phyloP scores from a whole-genome alignment of 2,888 invertebrate genomes.

The Dioctria linearis region DNA sequence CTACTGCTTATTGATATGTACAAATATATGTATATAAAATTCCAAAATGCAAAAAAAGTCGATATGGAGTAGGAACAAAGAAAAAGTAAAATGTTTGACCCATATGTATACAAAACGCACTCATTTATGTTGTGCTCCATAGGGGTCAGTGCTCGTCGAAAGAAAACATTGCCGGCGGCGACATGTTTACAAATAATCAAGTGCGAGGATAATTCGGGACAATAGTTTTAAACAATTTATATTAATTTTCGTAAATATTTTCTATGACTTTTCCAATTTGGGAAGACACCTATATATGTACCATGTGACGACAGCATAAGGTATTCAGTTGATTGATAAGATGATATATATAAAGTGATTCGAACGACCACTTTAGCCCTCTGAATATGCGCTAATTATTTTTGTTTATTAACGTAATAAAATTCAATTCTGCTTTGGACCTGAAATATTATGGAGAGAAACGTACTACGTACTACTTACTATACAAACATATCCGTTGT shows the following conservation, averaged over 20 bases:
- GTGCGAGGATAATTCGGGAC: background rate
- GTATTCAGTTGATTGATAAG: background rate
- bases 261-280: background rate
- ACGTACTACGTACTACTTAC: no score
- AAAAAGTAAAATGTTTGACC: no score
- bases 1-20: no score
- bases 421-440: background rate
- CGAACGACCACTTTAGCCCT: background rate
- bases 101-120: no score
- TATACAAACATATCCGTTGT: slow-evolving; percentile 1
- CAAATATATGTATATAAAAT: no score
- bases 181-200: slow-evolving; percentile 47
- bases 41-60: no score
- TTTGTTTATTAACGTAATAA: slow-evolving; percentile 32
- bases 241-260: slow-evolving; percentile 30
- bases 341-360: no score
- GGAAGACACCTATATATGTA: background rate
- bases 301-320: background rate
- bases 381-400: background rate
- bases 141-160: slow-evolving; percentile 29
- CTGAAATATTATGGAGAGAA: no score
- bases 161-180: slow-evolving; percentile 4
- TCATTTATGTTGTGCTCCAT: background rate
- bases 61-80: no score
- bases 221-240: slow-evolving; percentile 24